phyloP scores from a whole-genome alignment of 1,140 invertebrate species.

The Triops cancriformis region DNA sequence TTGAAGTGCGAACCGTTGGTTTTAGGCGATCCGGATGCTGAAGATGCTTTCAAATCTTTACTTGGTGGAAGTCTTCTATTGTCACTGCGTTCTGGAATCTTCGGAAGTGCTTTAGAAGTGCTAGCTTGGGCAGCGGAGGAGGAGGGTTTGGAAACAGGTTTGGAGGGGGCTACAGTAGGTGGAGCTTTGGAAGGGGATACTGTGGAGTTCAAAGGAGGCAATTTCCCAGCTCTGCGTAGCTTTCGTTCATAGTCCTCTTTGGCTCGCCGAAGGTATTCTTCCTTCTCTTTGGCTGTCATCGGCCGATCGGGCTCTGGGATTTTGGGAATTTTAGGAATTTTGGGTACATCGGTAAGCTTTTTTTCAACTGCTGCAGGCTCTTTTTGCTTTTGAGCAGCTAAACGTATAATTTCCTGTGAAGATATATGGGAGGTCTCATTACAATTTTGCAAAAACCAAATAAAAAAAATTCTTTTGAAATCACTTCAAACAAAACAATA shows the following conservation, averaged over 20 bases:
- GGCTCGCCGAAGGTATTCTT: slow-evolving; percentile 52
- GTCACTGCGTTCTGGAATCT: slow-evolving; percentile 1
- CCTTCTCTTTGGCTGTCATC: slow-evolving; percentile 70
- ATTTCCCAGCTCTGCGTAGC: slow-evolving; percentile 25
- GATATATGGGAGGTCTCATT: slow-evolving; percentile 42
- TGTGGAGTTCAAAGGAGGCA: slow-evolving; percentile 21
- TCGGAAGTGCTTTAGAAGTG: not conserved
- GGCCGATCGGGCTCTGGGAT: slow-evolving; percentile 51
- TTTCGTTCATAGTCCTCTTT: slow-evolving; percentile 39
- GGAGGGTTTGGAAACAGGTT: slow-evolving; percentile 23
- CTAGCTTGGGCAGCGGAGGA: not conserved
- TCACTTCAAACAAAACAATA: no score
- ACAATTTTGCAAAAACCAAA: slow-evolving; percentile 16
- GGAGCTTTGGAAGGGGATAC: not conserved
- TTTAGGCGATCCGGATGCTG: not conserved
- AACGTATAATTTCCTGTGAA: slow-evolving; percentile 51
- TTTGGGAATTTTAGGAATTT: slow-evolving; percentile 41
- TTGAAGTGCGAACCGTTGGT: not conserved
- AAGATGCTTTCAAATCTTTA: not conserved
- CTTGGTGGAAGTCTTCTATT: not conserved
- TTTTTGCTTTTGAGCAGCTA: slow-evolving; percentile 72
- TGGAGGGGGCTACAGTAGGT: slow-evolving; percentile 11
- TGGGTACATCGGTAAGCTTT: slow-evolving; percentile 45
- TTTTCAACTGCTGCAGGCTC: slow-evolving; percentile 57
- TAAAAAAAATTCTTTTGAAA: no score